These are phyloP conservation scores for Latrodectus geometricus DNA, from an alignment of 1,140 invertebrate species.

Conservation along the genomic window DNA sequence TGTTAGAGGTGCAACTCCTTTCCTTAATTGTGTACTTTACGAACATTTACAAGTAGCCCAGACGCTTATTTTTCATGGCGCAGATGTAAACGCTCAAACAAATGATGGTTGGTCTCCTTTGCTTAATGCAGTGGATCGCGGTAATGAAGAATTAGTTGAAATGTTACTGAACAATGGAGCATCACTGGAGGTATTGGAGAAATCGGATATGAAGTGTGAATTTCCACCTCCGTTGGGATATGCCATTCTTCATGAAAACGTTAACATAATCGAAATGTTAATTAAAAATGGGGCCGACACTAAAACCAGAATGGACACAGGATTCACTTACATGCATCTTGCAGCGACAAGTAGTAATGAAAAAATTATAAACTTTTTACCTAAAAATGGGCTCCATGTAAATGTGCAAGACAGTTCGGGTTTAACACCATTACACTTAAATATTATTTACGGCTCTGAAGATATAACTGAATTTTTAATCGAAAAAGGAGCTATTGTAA, in stretches of 20 bases:
- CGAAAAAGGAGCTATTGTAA: constrained; percentile 8
- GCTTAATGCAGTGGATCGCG: constrained; percentile 13
- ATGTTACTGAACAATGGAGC: constrained; percentile 72
- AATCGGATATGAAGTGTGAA: neutral
- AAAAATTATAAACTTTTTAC: constrained; percentile 3
- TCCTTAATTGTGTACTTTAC: neutral
- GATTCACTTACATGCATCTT: constrained; percentile 12
- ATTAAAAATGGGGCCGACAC: constrained; percentile 76
- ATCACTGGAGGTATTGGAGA: constrained; percentile 52
- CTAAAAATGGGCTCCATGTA: neutral
- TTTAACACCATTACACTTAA: neutral
- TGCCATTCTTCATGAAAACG: constrained; percentile 9
- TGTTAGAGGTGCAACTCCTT: neutral
- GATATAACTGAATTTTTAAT: constrained; percentile 19
- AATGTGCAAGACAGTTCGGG: neutral
- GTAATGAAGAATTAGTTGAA: constrained; percentile 10
- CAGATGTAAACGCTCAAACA: neutral
- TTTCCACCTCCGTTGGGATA: neutral
- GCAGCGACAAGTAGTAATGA: constrained; percentile 13
- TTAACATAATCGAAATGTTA: constrained; percentile 8
- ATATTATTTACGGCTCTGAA: neutral
- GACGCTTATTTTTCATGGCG: neutral
- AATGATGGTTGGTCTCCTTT: neutral
- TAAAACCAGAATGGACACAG: constrained; percentile 76
- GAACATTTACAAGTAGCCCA: constrained; percentile 18